Conservation (phyloP, 1,140 invertebrate species). For the Brachionus sp. region DNA sequence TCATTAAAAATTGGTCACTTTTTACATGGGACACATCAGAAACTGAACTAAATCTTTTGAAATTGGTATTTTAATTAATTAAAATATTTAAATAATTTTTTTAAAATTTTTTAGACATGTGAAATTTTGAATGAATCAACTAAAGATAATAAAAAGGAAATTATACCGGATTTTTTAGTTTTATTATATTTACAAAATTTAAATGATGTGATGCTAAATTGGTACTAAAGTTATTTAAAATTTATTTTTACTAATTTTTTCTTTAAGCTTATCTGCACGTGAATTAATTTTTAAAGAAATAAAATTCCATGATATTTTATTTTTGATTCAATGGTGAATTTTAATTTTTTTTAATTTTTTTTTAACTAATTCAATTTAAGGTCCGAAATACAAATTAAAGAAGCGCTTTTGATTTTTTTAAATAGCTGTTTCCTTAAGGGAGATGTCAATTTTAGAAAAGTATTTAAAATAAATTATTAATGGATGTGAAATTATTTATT, state of each 20-base stretch:
- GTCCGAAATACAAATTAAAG: slow-evolving; percentile 29
- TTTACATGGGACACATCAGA: slow-evolving; percentile 6
- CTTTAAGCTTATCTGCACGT: neutral
- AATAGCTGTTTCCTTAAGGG: slow-evolving; percentile 25
- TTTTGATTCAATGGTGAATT: slow-evolving; percentile 26
- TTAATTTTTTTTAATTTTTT: neutral
- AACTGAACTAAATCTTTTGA: neutral
- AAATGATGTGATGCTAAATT: neutral
- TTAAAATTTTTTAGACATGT: neutral
- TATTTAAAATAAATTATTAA: neutral
- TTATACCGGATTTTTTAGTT: slow-evolving; percentile 24
- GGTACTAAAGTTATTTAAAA: neutral
- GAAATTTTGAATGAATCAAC: slow-evolving; percentile 37
- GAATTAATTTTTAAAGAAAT: slow-evolving; percentile 20
- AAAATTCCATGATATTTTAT: slow-evolving; percentile 29
- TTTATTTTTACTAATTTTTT: neutral
- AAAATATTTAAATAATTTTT: neutral
- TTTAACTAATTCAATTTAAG: neutral
- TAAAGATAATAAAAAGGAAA: slow-evolving; percentile 32
- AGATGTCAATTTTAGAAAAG: neutral
- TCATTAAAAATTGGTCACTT: slow-evolving; percentile 24
- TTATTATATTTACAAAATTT: slow-evolving; percentile 17
- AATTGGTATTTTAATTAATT: neutral
- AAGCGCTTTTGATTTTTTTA: slow-evolving; percentile 15
- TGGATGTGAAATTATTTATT: neutral